Base-by-base conservation (phyloP, 2,797 vertebrate species). In the Buceros bicornis region DNA sequence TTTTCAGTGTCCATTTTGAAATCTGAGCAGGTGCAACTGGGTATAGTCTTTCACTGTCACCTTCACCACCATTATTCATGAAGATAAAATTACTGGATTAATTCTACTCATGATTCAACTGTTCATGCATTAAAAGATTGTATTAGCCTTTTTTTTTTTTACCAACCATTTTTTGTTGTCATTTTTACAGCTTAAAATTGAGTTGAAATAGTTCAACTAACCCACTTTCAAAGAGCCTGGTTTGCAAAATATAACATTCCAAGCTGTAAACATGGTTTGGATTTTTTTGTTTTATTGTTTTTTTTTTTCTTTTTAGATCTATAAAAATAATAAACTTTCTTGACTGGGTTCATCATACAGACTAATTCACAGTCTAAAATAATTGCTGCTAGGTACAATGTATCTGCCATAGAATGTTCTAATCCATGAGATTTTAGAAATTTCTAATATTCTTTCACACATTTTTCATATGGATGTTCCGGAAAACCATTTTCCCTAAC, bases 151-250 rank as follows among this genome's bases (percentile, higher is more conserved):
- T 21, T 21, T 25, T n/a, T 31, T 40, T 57, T 66, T 43, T 22
- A 5, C 1, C 8, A 54, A 12, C 1, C 0, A 5, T 22, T 26
- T 64, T 53, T 42, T 65, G 2, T 31, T 24, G 17, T 8, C 11
- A 1, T 35, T 42, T 80, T 87, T 93, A 11, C 21, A 51, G 5
- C n/a, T 60, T 43, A 43, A 78, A 45, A 61, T 42, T 29, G 2
- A 37, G 2, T 45, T 66, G 28, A 82, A 17, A 7, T 47, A 43
- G 3, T 47, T 48, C 47, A n/a, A 42, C 4, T 42, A 60, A 62
- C 2, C 6, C 8, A 8, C 58, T 58, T 65, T 62, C 10, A 24
- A 53, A 82, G 28, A 35, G 47, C 4, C 5, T 72, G 4, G 1
- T 74, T 91, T 62, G 10, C 6, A 58, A 50, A 45, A 29, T 62